Evolutionary conservation across 2,797 vertebrate species (phyloP), one percentile per base, ranked within the genome.

Genomic region (Garrulus glandarius): DNA sequence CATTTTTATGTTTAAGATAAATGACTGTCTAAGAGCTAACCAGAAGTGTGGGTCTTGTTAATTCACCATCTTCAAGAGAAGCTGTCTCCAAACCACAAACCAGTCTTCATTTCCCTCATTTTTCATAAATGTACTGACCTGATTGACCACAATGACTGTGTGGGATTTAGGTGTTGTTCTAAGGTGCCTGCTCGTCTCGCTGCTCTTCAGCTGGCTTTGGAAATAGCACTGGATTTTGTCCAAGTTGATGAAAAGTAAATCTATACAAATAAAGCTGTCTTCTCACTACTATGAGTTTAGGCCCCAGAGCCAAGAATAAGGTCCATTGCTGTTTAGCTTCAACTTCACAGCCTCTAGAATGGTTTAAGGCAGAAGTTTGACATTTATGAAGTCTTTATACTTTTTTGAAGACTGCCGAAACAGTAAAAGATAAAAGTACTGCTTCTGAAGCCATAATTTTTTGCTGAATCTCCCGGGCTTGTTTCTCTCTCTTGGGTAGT

Each of bases 351-450:
- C 47, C 55, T 70, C 65, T 77, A 63, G 52, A 53, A 85, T 70
- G 36, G 44, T 82, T 92, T 94, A 87, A 86, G 70, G 89, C 37
- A 90, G 59, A 93, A 90, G 23, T 49, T 56, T 94, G 92, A 72
- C 74, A 79, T 92, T 93, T 93, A 82, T 89, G 70, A 89, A 96
- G 91, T 83, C 86, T 84, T 92, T 84, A 53, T 55, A 49, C 7
- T 70, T 69, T 88, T 80, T 80, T 77, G 60, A 93, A 91, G 92
- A 37, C 50, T 80, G 32, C 21, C 75, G 53, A 86, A 95, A 64
- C 23, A 52, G 24, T 69, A 83, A 59, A 89, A 91, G 67, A 86
- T 84, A 64, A 91, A 95, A 95, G 46, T 53, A 83, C 22, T 34
- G 30, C 56, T 88, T 89, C 59, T 94, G 82, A 94, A 77, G 32